Percentiles rank a stretch among this genome's conserved stretches.
phyloP scores from a whole-genome alignment of 2,888 invertebrate genomes.

The Leptogaster cylindrica region DNA sequence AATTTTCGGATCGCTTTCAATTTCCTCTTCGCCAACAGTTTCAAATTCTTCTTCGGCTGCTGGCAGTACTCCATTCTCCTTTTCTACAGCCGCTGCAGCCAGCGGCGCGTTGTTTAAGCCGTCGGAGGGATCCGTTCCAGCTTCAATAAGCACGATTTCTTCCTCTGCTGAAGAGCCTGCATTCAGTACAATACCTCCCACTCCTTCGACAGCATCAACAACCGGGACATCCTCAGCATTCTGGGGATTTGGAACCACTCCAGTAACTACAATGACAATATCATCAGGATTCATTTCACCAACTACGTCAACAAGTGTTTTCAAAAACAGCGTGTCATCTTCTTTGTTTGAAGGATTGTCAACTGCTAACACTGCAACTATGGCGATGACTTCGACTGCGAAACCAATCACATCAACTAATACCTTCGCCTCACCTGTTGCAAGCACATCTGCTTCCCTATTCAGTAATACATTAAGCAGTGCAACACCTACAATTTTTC shows the following conservation, averaged over 20 bases:
- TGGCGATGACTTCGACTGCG: background rate
- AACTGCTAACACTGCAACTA: background rate
- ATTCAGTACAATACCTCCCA: background rate
- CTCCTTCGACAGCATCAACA: background rate
- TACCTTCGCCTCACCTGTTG: background rate
- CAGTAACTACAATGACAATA: conserved; percentile 27
- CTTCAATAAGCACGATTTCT: background rate
- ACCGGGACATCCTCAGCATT: conserved; percentile 12
- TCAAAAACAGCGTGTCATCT: no score
- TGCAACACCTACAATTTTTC: background rate
- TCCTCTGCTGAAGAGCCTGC: background rate
- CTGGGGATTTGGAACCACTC: conserved; percentile 40
- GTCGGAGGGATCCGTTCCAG: no score
- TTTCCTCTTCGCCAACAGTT: background rate
- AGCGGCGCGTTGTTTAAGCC: background rate
- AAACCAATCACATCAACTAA: background rate
- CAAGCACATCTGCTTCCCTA: conserved; percentile 40
- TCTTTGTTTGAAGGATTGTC: no score
- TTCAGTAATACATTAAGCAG: background rate
- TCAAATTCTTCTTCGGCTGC: conserved; percentile 6
- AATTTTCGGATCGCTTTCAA: conserved; percentile 17
- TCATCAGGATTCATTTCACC: conserved; percentile 21
- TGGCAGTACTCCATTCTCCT: background rate
- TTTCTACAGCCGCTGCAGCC: background rate
- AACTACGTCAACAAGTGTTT: background rate